These are phyloP conservation scores for Lepidocolaptes lacrymiger DNA, from an alignment of 2,797 vertebrate genomes.

Conservation along the genomic window DNA sequence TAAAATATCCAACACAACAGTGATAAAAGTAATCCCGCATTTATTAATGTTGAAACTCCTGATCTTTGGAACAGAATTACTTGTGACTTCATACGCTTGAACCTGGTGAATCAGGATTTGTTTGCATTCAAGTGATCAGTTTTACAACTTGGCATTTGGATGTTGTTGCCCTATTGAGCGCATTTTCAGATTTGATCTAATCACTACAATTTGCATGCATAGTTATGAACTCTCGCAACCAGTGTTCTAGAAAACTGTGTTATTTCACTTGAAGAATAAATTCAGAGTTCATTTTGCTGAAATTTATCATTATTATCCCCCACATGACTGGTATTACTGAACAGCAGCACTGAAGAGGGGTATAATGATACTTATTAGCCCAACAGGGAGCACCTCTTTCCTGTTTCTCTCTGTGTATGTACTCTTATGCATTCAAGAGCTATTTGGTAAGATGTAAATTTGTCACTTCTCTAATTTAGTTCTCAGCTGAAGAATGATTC, in stretches of 20 bases:
- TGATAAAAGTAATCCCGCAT: background rate
- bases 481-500: background rate
- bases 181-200: background rate
- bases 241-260: background rate
- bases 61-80: background rate
- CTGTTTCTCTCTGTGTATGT: background rate
- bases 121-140: background rate
- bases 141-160: background rate
- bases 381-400: background rate
- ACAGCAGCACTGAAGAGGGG: background rate
- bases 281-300: slow-evolving; percentile 1
- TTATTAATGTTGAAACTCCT: slow-evolving; percentile 5
- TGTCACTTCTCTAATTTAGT: background rate
- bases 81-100: background rate
- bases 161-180: background rate
- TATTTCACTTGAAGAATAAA: slow-evolving; percentile 38
- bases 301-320: slow-evolving; percentile 27
- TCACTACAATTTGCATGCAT: background rate
- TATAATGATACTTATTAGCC: slow-evolving; percentile 13
- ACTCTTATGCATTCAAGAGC: background rate
- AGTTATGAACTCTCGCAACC: background rate
- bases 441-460: background rate
- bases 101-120: background rate
- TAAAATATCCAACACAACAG: background rate
- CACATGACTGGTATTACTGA: background rate